Percentiles rank a stretch among this genome's conserved stretches.
phyloP scores from a whole-genome alignment of 2,113 vertebrate genomes.

The Tiliqua scincoides region DNA sequence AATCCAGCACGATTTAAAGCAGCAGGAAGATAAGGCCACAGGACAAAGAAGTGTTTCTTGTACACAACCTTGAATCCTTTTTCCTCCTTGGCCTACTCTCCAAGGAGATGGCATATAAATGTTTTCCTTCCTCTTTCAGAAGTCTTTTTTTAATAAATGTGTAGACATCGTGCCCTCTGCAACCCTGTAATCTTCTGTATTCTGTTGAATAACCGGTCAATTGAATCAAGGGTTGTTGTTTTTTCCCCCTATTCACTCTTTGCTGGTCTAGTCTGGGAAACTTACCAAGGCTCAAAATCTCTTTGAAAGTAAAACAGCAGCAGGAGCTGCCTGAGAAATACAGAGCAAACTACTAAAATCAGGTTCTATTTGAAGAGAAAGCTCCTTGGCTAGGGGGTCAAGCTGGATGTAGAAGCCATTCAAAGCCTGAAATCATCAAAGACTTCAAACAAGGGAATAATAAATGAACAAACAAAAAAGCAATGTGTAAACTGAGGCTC shows the following conservation, averaged over 20 bases:
- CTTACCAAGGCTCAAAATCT: not conserved
- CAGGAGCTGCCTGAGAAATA: not conserved
- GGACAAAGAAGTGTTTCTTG: not conserved
- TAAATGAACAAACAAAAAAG: not conserved
- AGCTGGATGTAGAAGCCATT: not conserved
- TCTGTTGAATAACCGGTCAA: not conserved
- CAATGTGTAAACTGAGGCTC: not conserved
- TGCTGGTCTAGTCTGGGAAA: not conserved
- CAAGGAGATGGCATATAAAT: not conserved
- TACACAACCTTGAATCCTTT: not conserved
- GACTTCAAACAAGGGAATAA: not conserved
- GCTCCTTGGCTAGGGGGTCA: not conserved
- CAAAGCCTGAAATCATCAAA: slow-evolving; percentile 7
- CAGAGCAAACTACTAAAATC: not conserved
- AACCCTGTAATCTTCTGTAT: not conserved
- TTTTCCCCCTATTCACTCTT: not conserved
- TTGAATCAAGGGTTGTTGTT: not conserved
- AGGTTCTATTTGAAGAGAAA: not conserved
- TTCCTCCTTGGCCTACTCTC: not conserved
- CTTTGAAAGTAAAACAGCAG: not conserved
- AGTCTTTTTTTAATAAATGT: not conserved
- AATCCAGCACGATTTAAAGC: too few species aligned
- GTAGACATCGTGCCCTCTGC: not conserved
- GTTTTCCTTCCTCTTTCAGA: not conserved
- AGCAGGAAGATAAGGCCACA: too few species aligned